Evolutionary conservation across 2,113 vertebrate species (phyloP), one percentile per base, ranked within the genome.

Genomic region (Rhizomys pruinosus): DNA sequence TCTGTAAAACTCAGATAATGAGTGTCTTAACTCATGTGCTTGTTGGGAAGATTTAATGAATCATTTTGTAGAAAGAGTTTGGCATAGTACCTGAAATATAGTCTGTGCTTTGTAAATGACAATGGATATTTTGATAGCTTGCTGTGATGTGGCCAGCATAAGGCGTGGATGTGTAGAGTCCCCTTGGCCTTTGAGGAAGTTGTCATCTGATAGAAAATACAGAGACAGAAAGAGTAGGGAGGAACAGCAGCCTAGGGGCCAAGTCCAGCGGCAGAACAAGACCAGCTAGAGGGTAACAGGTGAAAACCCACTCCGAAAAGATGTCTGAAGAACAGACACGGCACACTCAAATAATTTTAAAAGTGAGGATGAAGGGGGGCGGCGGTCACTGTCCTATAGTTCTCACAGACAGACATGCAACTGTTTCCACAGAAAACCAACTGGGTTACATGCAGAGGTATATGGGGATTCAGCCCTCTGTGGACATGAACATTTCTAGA

Each of bases 401-500:
- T 71, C 34, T 81, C 90, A 59, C 0, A 12, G 86, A 64, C 2
- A 39, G 68, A 92, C 52, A 17, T 66, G 20, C 68, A 57, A 17
- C 7, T 39, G 79, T 66, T 42, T 0, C 16, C 37, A 10, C 47
- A 72, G 79, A 79, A 92, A 94, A 63, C 32, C 59, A 52, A 13
- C 16, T 0, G 6, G 2, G 91, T 55, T 22, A 16, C 66, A 11
- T 1, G 0, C 11, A 12, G 4, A 22, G 34, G 3, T 16, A 0
- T 12, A 0, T 13, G 25, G 27, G 52, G 13, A 73, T 2, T 37
- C 74, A 37, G 63, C 92, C 37, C 42, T 61, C 59, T 76, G 3
- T 80, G 87, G 87, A 66, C 87, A 44, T 44, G 7, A 72, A 84
- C 76, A 37, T 92, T 77, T 66, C 93, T 87, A 47, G 74, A 89